Evolutionary conservation across 2,888 invertebrate species (phyloP), one percentile per base, ranked within the genome.

Genomic region (Drosophila mettleri): DNA sequence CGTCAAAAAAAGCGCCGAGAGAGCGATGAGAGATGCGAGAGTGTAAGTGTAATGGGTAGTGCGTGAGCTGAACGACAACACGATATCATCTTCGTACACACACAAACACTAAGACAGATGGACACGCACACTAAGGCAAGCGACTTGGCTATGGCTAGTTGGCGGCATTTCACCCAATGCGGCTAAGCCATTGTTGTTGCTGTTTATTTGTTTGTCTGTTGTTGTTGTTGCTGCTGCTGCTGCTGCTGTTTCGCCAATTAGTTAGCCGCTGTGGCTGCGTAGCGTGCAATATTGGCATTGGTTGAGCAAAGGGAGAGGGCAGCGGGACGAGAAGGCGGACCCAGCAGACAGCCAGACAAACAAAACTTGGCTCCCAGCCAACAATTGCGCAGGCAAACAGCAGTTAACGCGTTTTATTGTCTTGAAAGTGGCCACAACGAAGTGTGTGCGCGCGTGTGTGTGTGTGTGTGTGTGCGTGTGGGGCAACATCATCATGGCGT

Each of bases 341-440:
- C 33, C 45, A 45, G 48, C 48, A 43, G 38, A 54, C 36, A 54
- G 27, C 34, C 45, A 43, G 38, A 55, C 71, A 65, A 59, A 74
- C 71, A 71, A 64, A 75, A 62, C 70, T 66, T 70, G 57, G 66
- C 66, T 68, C 39, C 38, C 65, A 67, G 57, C 58, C 74, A 77
- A 67, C 85, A 81, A 81, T 73, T 83, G 81, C 24, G 80, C 72
- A 74, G 69, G 68, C 78, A 74, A 84, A 79, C 79, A 69, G 83
- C 79, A 86, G 83, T 86, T 86, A 86, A 83, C 86, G 83, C 83
- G 80, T 86, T 86, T 83, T 86, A 83, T 83, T 83, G 83, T 86
- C 85, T 86, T 78, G 48, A 79, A 64, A 81, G 68, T 69, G 75
- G 64, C 60, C 65, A 65, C 58, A 62, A 18, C 61, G 38, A 55